phyloP scores from a whole-genome alignment of 2,113 vertebrate species.

The Mystacornis crossleyi region DNA sequence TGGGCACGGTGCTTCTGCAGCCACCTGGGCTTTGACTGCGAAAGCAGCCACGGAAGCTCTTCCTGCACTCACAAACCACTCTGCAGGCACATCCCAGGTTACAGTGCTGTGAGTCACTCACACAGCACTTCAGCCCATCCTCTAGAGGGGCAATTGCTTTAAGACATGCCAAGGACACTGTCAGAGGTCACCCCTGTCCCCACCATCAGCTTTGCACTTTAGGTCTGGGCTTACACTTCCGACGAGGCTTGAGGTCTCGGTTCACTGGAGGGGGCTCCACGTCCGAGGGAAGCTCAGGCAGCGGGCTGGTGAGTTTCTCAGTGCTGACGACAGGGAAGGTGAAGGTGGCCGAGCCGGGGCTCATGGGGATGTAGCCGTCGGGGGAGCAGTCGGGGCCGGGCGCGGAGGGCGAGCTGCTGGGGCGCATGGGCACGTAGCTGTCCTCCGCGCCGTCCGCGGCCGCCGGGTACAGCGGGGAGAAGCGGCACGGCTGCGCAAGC shows the following conservation, averaged over 20 bases:
- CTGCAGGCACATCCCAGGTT: not conserved
- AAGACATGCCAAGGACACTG: not conserved
- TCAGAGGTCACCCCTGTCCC: not conserved
- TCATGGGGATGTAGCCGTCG: constrained; percentile 95
- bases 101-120: not conserved
- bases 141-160: not conserved
- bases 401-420: constrained; percentile 69
- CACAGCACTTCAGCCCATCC: not conserved
- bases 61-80: not conserved
- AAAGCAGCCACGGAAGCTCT: not conserved
- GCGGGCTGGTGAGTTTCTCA: constrained; percentile 71
- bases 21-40: not conserved
- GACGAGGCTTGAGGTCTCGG: constrained; percentile 92
- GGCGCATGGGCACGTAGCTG: constrained; percentile 89
- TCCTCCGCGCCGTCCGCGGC: constrained; percentile 72
- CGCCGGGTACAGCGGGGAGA: constrained; percentile 60
- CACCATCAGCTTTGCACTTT: not conserved
- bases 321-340: constrained; percentile 54
- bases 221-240: constrained; percentile 81
- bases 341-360: constrained; percentile 71
- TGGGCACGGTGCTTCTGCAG: not conserved
- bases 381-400: constrained; percentile 51
- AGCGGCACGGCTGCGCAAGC: constrained; percentile 71
- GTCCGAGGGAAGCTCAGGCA: constrained; percentile 74
- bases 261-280: constrained; percentile 91